Conservation (phyloP, 2,797 vertebrate genomes). For the Chrosomus eos region DNA sequence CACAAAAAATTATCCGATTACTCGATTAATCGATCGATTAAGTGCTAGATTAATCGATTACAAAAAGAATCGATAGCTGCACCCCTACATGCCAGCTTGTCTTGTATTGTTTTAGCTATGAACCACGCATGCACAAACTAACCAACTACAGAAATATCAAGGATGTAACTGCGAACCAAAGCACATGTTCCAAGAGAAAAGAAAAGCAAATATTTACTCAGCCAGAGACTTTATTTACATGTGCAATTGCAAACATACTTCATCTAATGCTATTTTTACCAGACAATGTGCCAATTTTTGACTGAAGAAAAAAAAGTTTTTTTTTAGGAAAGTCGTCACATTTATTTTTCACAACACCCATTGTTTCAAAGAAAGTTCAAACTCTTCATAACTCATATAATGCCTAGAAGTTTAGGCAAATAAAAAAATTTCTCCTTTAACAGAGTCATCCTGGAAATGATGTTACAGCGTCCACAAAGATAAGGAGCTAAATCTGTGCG, state of each 20-base stretch:
- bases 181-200: not conserved
- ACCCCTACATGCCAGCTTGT: too few species aligned
- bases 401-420: not conserved
- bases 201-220: not conserved
- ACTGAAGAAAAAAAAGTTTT: too few species aligned
- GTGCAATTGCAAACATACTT: not conserved
- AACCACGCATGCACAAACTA: not conserved
- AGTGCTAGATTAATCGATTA: too few species aligned
- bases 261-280: not conserved
- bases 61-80: too few species aligned
- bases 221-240: not conserved
- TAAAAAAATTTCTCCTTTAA: not conserved
- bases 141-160: not conserved
- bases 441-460: not conserved
- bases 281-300: not conserved
- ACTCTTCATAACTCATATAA: not conserved
- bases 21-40: too few species aligned
- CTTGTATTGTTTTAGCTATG: too few species aligned
- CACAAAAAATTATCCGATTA: too few species aligned
- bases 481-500: conserved; percentile 4
- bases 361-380: not conserved
- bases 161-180: not conserved
- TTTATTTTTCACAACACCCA: not conserved
- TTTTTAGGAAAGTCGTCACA: not conserved
- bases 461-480: not conserved